Conservation (phyloP, 2,797 vertebrate genomes). For the Gallinago stenura region DNA sequence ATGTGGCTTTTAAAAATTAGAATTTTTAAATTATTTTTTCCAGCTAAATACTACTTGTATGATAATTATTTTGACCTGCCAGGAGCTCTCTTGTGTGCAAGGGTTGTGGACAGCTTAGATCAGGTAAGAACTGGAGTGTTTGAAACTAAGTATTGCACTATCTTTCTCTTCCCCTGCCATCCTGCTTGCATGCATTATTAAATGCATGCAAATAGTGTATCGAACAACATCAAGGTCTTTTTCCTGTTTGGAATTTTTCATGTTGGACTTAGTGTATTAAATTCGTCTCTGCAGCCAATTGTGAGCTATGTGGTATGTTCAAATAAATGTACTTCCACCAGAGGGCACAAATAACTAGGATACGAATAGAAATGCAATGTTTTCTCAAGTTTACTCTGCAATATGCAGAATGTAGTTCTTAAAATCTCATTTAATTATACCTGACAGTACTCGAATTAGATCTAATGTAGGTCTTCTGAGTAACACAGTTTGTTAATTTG, state of each 20-base stretch:
- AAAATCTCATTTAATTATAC: neutral
- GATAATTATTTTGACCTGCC: conserved; percentile 98
- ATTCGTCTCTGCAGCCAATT: neutral
- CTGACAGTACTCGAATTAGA: neutral
- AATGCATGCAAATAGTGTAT: neutral
- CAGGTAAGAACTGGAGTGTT: conserved; percentile 82
- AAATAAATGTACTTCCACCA: conserved; percentile 62
- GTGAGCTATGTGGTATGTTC: neutral
- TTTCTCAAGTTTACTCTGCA: neutral
- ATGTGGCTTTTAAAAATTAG: neutral
- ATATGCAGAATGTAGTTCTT: neutral
- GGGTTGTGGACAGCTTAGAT: conserved; percentile 90
- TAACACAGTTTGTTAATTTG: neutral
- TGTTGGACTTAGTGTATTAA: neutral
- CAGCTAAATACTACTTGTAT: conserved; percentile 96
- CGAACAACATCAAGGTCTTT: neutral
- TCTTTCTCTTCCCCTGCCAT: neutral
- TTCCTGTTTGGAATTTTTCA: neutral
- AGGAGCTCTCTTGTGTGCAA: conserved; percentile 91
- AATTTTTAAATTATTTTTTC: neutral
- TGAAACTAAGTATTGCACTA: neutral
- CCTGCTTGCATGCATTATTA: neutral
- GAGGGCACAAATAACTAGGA: conserved; percentile 64
- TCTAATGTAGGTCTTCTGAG: neutral
- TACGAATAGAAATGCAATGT: neutral